These are phyloP conservation scores for Chloromyia formosa DNA, from an alignment of 2,888 invertebrate species.

Conservation along the genomic window DNA sequence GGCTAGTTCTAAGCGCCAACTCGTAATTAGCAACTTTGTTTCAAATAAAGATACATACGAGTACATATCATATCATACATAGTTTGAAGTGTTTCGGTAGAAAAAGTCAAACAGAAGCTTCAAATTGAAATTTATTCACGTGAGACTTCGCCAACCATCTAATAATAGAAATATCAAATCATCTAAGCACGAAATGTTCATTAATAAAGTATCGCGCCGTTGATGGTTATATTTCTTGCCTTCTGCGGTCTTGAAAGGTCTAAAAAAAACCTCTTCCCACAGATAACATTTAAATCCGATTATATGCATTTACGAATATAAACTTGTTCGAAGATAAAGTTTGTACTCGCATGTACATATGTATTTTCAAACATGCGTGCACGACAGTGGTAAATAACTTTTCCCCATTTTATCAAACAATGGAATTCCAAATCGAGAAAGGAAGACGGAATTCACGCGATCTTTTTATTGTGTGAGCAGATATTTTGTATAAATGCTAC, in stretches of 20 bases:
- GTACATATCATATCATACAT: too few relatives aligned
- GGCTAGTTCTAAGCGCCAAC: too few relatives aligned
- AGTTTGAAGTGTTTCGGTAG: too few relatives aligned
- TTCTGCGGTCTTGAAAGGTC: not conserved
- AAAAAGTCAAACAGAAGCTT: too few relatives aligned
- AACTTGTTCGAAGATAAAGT: not conserved
- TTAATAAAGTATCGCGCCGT: too few relatives aligned
- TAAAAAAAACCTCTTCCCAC: conserved; percentile 5
- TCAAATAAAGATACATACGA: too few relatives aligned
- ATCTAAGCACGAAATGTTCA: too few relatives aligned
- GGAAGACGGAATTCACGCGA: conserved; percentile 26
- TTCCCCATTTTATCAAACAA: conserved; percentile 31
- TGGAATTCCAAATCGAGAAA: not conserved
- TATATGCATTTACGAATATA: not conserved
- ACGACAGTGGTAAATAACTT: conserved; percentile 20
- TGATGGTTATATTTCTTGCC: too few relatives aligned
- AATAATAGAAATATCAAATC: too few relatives aligned
- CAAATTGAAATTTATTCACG: too few relatives aligned
- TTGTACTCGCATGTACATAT: not conserved
- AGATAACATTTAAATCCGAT: not conserved
- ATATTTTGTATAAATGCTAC: not conserved
- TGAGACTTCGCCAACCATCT: too few relatives aligned
- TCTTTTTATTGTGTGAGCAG: not conserved
- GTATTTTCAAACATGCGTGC: conserved; percentile 24
- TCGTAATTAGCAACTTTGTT: too few relatives aligned